Conservation (phyloP, 1,140 invertebrate genomes). For the Zaprionus ghesquierei region DNA sequence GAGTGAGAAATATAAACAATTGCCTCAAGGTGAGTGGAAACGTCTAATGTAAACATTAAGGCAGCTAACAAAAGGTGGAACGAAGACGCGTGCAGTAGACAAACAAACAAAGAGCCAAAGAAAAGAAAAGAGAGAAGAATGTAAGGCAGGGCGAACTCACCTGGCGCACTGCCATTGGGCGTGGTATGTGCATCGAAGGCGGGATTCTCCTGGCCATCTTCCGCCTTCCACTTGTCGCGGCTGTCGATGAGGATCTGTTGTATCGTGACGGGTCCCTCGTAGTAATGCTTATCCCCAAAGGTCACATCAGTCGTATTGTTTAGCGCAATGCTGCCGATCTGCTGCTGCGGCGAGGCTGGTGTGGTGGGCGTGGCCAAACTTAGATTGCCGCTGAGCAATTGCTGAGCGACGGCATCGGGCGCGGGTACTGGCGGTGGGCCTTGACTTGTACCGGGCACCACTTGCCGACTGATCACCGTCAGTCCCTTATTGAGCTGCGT, state of each 20-base stretch:
- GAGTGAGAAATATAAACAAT: constrained; percentile 12
- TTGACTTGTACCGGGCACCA: constrained; percentile 29
- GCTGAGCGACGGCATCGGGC: constrained; percentile 47
- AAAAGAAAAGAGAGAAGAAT: not conserved
- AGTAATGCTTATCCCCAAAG: constrained; percentile 86
- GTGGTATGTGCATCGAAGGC: constrained; percentile 42
- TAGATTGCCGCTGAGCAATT: constrained; percentile 57
- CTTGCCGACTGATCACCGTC: constrained; percentile 56
- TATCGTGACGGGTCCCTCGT: constrained; percentile 87
- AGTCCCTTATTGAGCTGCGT: constrained; percentile 69
- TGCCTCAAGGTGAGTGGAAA: constrained; percentile 16
- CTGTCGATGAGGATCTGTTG: constrained; percentile 85
- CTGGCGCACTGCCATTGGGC: constrained; percentile 42
- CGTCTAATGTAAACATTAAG: not conserved
- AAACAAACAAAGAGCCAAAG: not conserved
- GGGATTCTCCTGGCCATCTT: constrained; percentile 70
- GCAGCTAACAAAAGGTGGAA: not conserved
- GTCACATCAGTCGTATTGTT: constrained; percentile 86
- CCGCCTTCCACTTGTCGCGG: constrained; percentile 74
- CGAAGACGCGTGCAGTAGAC: not conserved
- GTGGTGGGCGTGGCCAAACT: constrained; percentile 37
- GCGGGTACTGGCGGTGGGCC: not conserved
- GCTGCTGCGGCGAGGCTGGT: constrained; percentile 29
- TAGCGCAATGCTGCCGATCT: constrained; percentile 84
- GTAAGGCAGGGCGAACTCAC: constrained; percentile 23